Base-by-base conservation (phyloP, 1,140 invertebrate species). In the Leptinotarsa lineolata region DNA sequence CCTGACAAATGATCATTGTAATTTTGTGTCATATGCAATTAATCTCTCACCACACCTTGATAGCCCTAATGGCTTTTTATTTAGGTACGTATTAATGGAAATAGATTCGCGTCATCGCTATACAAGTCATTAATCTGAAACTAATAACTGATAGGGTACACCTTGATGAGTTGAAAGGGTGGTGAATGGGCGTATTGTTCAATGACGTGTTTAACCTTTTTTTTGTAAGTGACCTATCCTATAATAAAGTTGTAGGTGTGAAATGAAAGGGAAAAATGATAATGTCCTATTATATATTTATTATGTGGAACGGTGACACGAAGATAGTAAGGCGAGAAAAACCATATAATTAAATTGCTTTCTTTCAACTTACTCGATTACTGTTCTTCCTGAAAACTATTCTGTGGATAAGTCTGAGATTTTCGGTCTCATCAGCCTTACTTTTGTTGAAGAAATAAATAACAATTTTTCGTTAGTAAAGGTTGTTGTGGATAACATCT, bases 21-120 rank as follows among this genome's bases (percentile, higher is more conserved):
- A 68, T 46, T 46, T 44, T 68, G 66, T 68, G 66, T 68, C 66
- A 48, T 46, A 46, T 16, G 39, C 66, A 68, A 68, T 68, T 68
- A 68, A 68, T 68, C 66, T 68, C 39, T 16, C n/a, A 68, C 66
- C 66, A 46, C 66, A 68, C 66, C 66, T 68, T 68, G 66, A 68
- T 68, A 68, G 66, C 39, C 66, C 39, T 68, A 68, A 68, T 68
- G 66, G 66, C 66, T 68, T 68, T 68, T 68, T 68, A 68, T 68
- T 68, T 46, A 46, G 66, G 3, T 39, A 44, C 44, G 46, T 68
- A 48, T 68, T 45, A 48, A 68, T 68, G 66, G 66, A 68, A 68
- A 68, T 68, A 68, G 66, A 48, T 48, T 68, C 39, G 3, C 66
- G 21, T 22, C 13, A 68, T 68, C 39, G 13, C 66, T 11, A 39